These are phyloP conservation scores for Isotomurus palustris DNA, from an alignment of 2,888 invertebrate genomes.

Conservation along the genomic window DNA sequence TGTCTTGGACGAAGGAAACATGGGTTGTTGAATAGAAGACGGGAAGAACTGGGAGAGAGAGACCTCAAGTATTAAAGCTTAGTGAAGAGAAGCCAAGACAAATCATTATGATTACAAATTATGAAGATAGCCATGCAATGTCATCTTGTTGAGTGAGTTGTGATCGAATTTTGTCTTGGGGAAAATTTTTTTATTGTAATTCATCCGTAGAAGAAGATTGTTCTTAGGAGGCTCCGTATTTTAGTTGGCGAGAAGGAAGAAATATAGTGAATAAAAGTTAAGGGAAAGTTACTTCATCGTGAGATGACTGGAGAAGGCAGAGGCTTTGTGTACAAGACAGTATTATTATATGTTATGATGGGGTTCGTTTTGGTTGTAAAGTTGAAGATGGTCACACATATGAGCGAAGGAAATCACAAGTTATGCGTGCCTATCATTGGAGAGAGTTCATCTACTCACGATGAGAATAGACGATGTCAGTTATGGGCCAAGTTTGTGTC, in stretches of 20 bases:
- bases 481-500: constrained; percentile 44
- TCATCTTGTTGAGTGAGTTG: constrained; percentile 11
- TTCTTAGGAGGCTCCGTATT: neutral
- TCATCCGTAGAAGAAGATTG: neutral
- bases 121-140: too few relatives aligned
- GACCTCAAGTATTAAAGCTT: too few relatives aligned
- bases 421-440: constrained; percentile 46
- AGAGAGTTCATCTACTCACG: constrained; percentile 39
- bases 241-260: too few relatives aligned
- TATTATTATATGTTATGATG: neutral
- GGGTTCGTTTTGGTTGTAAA: neutral
- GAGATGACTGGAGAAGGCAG: neutral
- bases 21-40: too few relatives aligned
- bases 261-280: too few relatives aligned
- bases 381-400: neutral
- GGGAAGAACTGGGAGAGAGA: too few relatives aligned
- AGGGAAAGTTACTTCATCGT: neutral
- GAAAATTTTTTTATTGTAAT: constrained; percentile 2
- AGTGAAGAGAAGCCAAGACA: too few relatives aligned
- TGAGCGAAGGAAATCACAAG: constrained; percentile 42
- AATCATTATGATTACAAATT: too few relatives aligned
- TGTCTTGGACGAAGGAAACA: too few relatives aligned
- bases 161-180: constrained; percentile 1
- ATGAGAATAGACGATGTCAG: constrained; percentile 47
- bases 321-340: neutral